phyloP scores from a whole-genome alignment of 2,797 vertebrate species.

The Cuculus canorus region DNA sequence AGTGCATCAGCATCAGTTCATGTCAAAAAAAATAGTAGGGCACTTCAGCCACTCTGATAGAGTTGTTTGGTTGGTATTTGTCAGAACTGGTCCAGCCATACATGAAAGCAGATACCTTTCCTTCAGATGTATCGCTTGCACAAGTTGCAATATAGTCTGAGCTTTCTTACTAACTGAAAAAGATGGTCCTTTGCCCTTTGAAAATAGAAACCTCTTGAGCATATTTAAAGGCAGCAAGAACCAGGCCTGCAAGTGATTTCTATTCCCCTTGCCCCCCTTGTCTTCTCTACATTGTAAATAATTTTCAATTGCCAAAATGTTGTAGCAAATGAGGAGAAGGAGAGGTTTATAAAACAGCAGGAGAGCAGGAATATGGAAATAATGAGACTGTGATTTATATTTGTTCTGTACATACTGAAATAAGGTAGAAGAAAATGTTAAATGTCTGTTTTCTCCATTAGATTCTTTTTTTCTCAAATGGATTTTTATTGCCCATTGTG shows the following conservation, averaged over 20 bases:
- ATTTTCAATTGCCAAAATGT: conserved; percentile 50
- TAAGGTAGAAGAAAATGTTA: conserved; percentile 11
- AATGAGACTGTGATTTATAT: conserved; percentile 54
- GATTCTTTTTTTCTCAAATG: not conserved
- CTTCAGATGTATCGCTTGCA: not conserved
- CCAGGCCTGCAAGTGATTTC: conserved; percentile 50
- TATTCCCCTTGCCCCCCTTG: not conserved
- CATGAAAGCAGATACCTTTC: not conserved
- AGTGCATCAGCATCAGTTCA: not conserved
- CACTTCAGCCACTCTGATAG: not conserved
- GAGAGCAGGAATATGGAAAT: conserved; percentile 35
- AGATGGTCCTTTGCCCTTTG: not conserved
- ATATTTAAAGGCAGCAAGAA: conserved; percentile 34
- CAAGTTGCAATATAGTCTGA: not conserved
- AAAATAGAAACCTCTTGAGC: not conserved
- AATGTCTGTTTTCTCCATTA: conserved; percentile 53
- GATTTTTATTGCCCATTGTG: conserved; percentile 20
- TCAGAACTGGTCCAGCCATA: not conserved
- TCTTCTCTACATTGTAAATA: conserved; percentile 31
- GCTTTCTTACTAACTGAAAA: not conserved
- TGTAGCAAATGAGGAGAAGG: conserved; percentile 45
- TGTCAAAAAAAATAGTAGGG: not conserved
- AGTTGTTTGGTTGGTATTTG: not conserved
- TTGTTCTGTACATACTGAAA: not conserved
- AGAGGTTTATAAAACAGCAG: conserved; percentile 70